Percentiles rank a stretch among this genome's conserved stretches.
These are phyloP conservation scores for Meloe dianella DNA, from an alignment of 2,888 invertebrate genomes.

Conservation along the genomic window DNA sequence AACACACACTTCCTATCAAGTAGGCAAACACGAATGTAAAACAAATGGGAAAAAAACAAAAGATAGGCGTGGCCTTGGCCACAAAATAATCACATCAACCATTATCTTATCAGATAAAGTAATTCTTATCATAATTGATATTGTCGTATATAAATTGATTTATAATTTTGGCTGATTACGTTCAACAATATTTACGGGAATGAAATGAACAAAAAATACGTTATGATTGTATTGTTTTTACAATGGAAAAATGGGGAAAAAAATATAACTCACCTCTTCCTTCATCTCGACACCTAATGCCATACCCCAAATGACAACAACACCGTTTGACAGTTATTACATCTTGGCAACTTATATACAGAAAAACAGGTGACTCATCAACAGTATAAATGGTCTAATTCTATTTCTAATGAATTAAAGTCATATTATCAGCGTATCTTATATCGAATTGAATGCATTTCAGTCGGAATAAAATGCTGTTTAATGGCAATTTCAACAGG, in stretches of 20 bases:
- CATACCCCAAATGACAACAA: slow-evolving; percentile 46
- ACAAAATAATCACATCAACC: slow-evolving; percentile 31
- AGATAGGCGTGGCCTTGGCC: slow-evolving; percentile 56
- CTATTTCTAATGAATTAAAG: neutral
- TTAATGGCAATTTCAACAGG: neutral
- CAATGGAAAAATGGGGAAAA: neutral
- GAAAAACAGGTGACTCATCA: slow-evolving; percentile 1
- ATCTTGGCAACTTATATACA: neutral
- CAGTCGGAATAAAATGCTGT: neutral
- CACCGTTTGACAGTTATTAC: neutral
- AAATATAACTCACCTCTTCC: slow-evolving; percentile 54
- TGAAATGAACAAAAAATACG: slow-evolving; percentile 12
- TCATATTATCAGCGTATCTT: neutral
- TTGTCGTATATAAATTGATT: slow-evolving; percentile 23
- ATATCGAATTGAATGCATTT: neutral
- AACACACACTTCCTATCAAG: slow-evolving; percentile 29
- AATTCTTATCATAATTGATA: slow-evolving; percentile 26
- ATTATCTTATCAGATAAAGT: slow-evolving; percentile 37
- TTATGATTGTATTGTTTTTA: slow-evolving; percentile 15
- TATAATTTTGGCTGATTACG: slow-evolving; percentile 17
- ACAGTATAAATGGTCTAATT: neutral
- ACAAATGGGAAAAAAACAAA: slow-evolving; percentile 30
- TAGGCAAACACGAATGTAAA: slow-evolving; percentile 20
- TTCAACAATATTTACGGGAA: slow-evolving; percentile 9
- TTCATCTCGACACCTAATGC: slow-evolving; percentile 55